phyloP scores from a whole-genome alignment of 2,888 invertebrate species.

The Galerucella calmariensis region DNA sequence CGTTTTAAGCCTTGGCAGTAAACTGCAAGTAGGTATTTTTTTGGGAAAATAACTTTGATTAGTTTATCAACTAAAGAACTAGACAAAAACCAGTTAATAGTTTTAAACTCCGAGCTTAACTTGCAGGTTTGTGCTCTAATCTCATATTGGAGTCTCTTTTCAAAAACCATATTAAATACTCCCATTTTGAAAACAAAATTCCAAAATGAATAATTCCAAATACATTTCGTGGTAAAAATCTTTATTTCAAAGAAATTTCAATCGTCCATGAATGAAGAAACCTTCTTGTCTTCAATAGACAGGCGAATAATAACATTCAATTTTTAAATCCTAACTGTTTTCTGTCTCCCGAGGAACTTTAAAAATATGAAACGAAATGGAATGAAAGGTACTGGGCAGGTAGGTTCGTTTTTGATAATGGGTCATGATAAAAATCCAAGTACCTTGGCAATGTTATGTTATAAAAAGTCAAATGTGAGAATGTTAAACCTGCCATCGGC shows the following conservation, averaged over 20 bases:
- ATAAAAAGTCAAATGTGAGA: conserved; percentile 45
- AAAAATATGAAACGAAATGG: conserved; percentile 30
- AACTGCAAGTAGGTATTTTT: too few species aligned
- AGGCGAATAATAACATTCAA: conserved; percentile 29
- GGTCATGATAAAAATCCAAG: conserved; percentile 45
- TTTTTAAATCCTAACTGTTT: conserved; percentile 27
- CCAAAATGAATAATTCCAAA: too few species aligned
- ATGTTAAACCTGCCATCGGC: conserved; percentile 36
- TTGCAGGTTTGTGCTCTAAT: too few species aligned
- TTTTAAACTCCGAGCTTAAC: too few species aligned
- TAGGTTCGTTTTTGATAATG: conserved; percentile 43
- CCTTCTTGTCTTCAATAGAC: conserved; percentile 2
- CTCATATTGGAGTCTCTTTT: too few species aligned
- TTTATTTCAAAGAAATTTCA: background rate
- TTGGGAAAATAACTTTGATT: too few species aligned
- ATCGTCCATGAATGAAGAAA: background rate
- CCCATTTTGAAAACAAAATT: too few species aligned
- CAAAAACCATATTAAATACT: too few species aligned
- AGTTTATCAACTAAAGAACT: too few species aligned
- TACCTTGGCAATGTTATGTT: conserved; percentile 42
- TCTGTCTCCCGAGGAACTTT: background rate
- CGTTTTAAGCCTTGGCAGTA: too few species aligned
- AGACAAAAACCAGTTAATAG: too few species aligned
- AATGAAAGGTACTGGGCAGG: conserved; percentile 37
- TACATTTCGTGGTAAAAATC: background rate